Evolutionary conservation across 2,888 invertebrate species (phyloP).

Genomic region (Steinernema scapterisci): DNA sequence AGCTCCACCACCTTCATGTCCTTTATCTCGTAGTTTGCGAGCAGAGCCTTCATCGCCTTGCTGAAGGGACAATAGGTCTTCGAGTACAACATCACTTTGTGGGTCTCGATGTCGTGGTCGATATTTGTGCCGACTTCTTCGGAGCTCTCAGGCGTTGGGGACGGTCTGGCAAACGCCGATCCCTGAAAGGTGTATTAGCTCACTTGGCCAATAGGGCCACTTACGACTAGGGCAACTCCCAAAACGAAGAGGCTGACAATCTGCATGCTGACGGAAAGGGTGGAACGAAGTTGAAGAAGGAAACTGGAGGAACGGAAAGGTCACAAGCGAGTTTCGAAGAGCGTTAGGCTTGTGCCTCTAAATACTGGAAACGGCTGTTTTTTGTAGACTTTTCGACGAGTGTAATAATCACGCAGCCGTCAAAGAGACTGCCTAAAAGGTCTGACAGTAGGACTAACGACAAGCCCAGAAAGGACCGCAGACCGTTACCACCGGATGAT

Average conservation of each 20-base stretch:
- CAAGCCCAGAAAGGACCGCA: neutral
- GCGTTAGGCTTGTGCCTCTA: neutral
- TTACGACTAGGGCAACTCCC: no score
- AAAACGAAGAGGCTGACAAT: neutral
- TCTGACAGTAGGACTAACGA: neutral
- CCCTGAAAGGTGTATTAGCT: no score
- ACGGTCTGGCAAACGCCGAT: neutral
- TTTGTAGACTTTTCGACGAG: constrained; percentile 9
- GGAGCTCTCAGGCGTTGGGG: neutral
- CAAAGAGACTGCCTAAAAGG: constrained; percentile 14
- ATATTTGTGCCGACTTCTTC: constrained; percentile 11
- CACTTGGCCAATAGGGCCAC: no score
- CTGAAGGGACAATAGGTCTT: constrained; percentile 61
- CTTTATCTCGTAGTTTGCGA: constrained; percentile 51
- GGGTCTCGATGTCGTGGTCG: constrained; percentile 3
- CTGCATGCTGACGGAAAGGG: neutral
- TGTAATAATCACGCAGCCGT: constrained; percentile 4
- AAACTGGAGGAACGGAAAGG: neutral
- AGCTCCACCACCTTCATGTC: constrained; percentile 57
- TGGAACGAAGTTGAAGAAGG: constrained; percentile 13
- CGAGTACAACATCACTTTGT: constrained; percentile 56
- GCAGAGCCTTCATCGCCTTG: constrained; percentile 49
- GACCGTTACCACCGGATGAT: neutral
- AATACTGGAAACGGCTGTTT: neutral
- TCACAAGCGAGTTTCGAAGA: neutral